Evolutionary conservation across 2,888 invertebrate species (phyloP), one percentile per base, ranked within the genome.

Genomic region (Deroplatys truncata): DNA sequence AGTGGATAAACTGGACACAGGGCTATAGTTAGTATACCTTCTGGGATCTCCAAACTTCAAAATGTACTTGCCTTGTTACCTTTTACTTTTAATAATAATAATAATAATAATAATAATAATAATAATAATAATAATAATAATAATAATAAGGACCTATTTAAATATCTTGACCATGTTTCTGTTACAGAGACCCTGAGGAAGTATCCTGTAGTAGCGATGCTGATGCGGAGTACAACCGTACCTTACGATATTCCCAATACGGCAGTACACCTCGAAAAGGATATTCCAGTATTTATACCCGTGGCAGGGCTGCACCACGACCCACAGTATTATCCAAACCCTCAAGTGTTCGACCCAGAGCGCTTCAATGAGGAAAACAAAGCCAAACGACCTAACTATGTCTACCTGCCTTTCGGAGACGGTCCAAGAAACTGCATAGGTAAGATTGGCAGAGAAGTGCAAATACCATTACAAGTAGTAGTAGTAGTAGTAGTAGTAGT

Each of bases 381-480:
- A 35, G 29, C 82, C 15, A 31, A 13, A 16, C 31, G 87, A 82
- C 87, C 82, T 13, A 82, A 87, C 35, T 87, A 35, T 72, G 43
- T 43, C 13, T 87, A 87, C 72, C 29, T 87, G 82, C 87, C 87
- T 29, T 87, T 87, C 28, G 87, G 87, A 87, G 87, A 87, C 5
- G 87, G 87, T 10, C 87, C 87, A n/a, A 87, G 87, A n/a, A 87
- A 87, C 28, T 87, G 87, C 35, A 87, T 87, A 35, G 87, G 87
- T 87, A 87, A 31, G 87, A 49, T 49, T 13, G 15, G 9, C 8
- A n/a, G n/a, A n/a, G n/a, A n/a, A n/a, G n/a, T n/a, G n/a, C n/a
- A n/a, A n/a, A n/a, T n/a, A n/a, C n/a, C n/a, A n/a, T n/a, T n/a
- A n/a, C n/a, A n/a, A n/a, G n/a, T n/a, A n/a, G n/a, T n/a, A n/a